Base-by-base conservation (phyloP, 2,113 vertebrate species). In the Cyphomyrus plagiostoma region DNA sequence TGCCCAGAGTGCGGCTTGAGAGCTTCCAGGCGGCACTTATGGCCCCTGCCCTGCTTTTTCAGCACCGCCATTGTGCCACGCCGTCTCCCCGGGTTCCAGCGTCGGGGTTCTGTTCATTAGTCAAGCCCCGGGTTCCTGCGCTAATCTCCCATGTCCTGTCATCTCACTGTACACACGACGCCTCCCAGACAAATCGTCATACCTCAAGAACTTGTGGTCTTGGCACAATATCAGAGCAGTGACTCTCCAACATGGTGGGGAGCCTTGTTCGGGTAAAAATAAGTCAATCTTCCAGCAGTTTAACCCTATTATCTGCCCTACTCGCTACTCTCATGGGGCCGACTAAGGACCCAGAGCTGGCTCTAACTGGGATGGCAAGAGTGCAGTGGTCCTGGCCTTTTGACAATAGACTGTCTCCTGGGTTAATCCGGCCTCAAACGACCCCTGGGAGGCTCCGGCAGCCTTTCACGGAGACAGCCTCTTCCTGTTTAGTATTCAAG, bases 401-500 rank as follows among this genome's bases (percentile, higher is more conserved):
- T 58, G 86, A 86, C 80, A 90, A 89, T 74, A 89, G 56, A 21
- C 48, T 13, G 53, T 89, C 90, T 86, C 88, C 52, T 21, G 50
- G 46, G 87, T 66, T 86, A 85, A 86, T 66, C 52, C 86, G 90
- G 88, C 80, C 90, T 83, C 50, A 39, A 3, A 19, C 4, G 19
- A 85, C 90, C 88, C 50, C 82, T 3, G 56, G 58, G 90, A 86
- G 46, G 17, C 30, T 52, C 83, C 62, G 77, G 80, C 50, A 52
- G 80, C 77, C 87, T 88, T 90, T 90, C 86, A 62, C 87, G 80
- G 86, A 82, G 50, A 83, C 90, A 85, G 70, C n/a, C 74, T 46
- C 56, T 90, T 90, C 90, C 87, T 90, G 90, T 90, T 90, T 90
- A 86, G 80, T 46, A 82, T 85, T 53, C 3, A 56, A 48, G 83